Base-by-base conservation (phyloP, 92 coral and sea anemone genomes). In the Epizoanthus scotinus region DNA sequence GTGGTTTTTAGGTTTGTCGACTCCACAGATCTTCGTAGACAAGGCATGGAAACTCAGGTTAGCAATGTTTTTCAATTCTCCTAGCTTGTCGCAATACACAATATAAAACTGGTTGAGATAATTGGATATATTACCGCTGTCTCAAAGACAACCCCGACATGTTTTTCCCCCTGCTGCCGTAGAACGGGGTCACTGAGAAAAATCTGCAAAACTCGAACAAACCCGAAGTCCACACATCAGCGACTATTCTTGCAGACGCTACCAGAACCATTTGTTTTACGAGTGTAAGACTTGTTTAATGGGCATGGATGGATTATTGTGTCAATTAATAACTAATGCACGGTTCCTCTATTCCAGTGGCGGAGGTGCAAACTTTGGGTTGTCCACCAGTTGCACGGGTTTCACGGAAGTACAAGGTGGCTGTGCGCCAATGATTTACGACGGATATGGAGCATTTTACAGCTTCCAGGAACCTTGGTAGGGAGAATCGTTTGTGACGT, bases 401-500 rank as follows among this genome's bases (percentile, higher is more conserved):
- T 95, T 93, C 78, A 9, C 70, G 5, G n/a, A 38, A 14, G 64
- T 74, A 49, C 27, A 82, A 57, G 99, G 98, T 15, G 83, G 87
- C 0, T 86, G 92, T 31, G 91, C 91, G 6, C 97, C 99, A 55
- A 95, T 95, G 99, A 83, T 93, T 47, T 83, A 82, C 29, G 98
- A 93, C 78, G 99, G 99, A 21, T 95, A 95, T 60, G 99, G 99
- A 8, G 77, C 84, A 1, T 95, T 89, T 70, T 95, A 95, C 78
- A 84, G 91, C 89, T 89, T 95, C 67, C 88, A 91, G 60, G 91
- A 89, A 2, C 54, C 89, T 79, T 52, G 89, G 99, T 95, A 70
- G 49, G 95, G 15, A 27, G 52, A 17, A 3, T 61, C 10, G 7
- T 17, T 27, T 22, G 13, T 20, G 0, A 0, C 15, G 26, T 21